Conservation (phyloP, 1,140 invertebrate genomes). For the Pseudomyrmex concolor region DNA sequence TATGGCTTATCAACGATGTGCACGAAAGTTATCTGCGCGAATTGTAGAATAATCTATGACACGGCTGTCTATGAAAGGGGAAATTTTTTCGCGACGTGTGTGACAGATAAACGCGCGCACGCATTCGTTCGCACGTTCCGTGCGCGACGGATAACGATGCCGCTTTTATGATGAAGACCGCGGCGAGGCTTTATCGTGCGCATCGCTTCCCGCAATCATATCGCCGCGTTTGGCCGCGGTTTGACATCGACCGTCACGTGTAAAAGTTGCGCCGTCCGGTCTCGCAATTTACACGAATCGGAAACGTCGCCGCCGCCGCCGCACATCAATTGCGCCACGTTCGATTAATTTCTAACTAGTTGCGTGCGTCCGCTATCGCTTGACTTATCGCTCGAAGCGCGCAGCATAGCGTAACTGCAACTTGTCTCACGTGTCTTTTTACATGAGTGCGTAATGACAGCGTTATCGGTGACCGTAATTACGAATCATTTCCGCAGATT, state of each 20-base stretch:
- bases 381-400: constrained; percentile 3
- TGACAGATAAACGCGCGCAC: constrained; percentile 17
- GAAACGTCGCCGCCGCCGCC: constrained; percentile 62
- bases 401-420: neutral
- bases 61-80: neutral
- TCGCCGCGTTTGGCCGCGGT: constrained; percentile 39
- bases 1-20: too few relatives aligned
- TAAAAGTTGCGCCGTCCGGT: constrained; percentile 53
- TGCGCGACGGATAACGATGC: constrained; percentile 22
- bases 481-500: constrained; percentile 4
- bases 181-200: constrained; percentile 66
- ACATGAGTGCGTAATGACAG: neutral
- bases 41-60: too few relatives aligned
- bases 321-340: constrained; percentile 19
- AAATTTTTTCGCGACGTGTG: neutral
- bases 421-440: constrained; percentile 13
- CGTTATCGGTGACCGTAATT: neutral
- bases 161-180: constrained; percentile 26
- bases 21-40: too few relatives aligned
- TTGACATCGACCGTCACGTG: constrained; percentile 48
- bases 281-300: constrained; percentile 61
- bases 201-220: constrained; percentile 75
- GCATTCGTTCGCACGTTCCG: constrained; percentile 20
- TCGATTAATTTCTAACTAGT: constrained; percentile 34
- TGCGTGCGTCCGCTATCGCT: neutral